phyloP scores from a whole-genome alignment of 1,140 invertebrate genomes.

The Zaprionus inermis region DNA sequence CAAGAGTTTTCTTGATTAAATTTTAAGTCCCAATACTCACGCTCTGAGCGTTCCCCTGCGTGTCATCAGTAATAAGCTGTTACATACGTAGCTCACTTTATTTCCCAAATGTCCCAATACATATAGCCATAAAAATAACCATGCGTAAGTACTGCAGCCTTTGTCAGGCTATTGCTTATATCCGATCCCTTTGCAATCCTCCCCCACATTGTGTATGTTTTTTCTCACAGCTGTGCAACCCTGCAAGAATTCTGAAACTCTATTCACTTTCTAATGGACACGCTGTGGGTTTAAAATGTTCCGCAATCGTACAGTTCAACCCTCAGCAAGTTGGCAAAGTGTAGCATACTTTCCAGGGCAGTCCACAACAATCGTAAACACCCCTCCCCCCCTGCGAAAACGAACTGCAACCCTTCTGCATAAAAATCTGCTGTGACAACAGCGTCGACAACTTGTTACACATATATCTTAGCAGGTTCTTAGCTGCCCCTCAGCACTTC shows the following conservation, averaged over 20 bases:
- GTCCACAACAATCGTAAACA: constrained; percentile 51
- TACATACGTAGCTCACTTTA: not conserved
- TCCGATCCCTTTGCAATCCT: constrained; percentile 17
- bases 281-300: constrained; percentile 55
- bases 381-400: constrained; percentile 35
- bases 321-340: constrained; percentile 14
- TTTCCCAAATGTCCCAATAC: constrained; percentile 21
- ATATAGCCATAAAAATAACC: constrained; percentile 16
- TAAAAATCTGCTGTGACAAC: constrained; percentile 56
- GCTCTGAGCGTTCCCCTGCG: not conserved
- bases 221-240: constrained; percentile 11
- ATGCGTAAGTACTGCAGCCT: constrained; percentile 19
- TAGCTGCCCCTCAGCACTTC: not conserved
- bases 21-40: not conserved
- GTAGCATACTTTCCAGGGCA: constrained; percentile 36
- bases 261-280: constrained; percentile 69
- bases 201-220: not conserved
- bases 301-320: constrained; percentile 14
- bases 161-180: constrained; percentile 20
- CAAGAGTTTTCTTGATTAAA: not conserved
- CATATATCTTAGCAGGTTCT: constrained; percentile 57
- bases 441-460: constrained; percentile 63
- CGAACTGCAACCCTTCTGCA: constrained; percentile 42
- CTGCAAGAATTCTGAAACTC: constrained; percentile 46
- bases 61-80: constrained; percentile 2